Percentiles rank a stretch among this genome's conserved stretches.
Evolutionary conservation across 2,797 vertebrate species (phyloP).

Genomic region (Decapterus maruadsi): DNA sequence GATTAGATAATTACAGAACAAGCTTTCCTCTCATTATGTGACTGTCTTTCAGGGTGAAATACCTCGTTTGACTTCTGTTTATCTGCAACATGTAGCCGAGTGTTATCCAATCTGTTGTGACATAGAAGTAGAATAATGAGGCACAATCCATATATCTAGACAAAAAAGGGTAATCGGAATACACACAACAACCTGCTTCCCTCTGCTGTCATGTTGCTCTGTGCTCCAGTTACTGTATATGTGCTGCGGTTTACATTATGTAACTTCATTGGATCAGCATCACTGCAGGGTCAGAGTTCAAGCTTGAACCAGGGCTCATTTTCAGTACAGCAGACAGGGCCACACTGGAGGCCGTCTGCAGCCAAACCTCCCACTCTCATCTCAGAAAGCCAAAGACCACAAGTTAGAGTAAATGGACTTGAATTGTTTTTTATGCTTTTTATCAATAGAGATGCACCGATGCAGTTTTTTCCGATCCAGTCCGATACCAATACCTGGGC

Average conservation of each 20-base stretch:
- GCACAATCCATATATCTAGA: neutral
- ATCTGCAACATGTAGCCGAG: neutral
- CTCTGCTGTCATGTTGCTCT: neutral
- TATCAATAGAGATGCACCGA: too few relatives aligned
- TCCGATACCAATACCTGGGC: too few relatives aligned
- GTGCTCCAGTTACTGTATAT: neutral
- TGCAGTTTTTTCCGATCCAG: too few relatives aligned
- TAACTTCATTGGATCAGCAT: conserved; percentile 5
- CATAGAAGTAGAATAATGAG: too few relatives aligned
- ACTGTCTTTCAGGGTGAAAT: neutral
- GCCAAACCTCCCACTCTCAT: neutral
- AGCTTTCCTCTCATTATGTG: neutral
- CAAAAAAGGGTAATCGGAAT: neutral
- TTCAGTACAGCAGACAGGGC: neutral
- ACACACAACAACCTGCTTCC: neutral
- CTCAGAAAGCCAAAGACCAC: neutral
- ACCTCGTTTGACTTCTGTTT: neutral
- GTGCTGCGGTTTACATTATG: neutral
- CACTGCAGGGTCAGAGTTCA: neutral
- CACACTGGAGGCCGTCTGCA: neutral
- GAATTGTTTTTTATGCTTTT: neutral
- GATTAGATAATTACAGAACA: neutral
- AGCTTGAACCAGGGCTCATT: neutral
- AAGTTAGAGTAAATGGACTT: neutral
- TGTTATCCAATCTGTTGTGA: neutral